Percentiles rank a stretch among this genome's conserved stretches.
These are phyloP conservation scores for Nesidiocoris tenuis DNA, from an alignment of 2,888 invertebrate species.

Conservation along the genomic window DNA sequence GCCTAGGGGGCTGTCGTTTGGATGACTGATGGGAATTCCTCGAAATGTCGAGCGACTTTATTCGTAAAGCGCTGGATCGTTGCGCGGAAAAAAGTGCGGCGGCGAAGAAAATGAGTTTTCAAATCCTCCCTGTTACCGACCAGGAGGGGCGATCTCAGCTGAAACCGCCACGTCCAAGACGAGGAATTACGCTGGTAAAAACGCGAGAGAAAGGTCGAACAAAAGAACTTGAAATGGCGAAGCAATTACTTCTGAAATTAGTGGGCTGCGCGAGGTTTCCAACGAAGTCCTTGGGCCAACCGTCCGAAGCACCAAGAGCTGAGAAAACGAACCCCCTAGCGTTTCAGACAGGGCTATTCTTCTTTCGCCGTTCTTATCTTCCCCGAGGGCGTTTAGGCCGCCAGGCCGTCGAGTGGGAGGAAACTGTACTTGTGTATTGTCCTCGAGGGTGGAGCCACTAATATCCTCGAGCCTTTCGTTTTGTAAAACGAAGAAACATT, in stretches of 20 bases:
- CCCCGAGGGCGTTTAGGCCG: slow-evolving; percentile 30
- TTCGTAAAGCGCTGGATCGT: too few relatives aligned
- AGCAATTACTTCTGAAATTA: slow-evolving; percentile 38
- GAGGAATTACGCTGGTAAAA: slow-evolving; percentile 21
- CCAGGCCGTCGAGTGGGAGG: not conserved
- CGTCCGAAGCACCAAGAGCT: not conserved
- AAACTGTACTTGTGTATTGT: slow-evolving; percentile 32
- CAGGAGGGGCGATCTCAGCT: not conserved
- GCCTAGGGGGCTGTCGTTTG: too few relatives aligned
- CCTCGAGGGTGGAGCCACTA: slow-evolving; percentile 29
- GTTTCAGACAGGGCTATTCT: slow-evolving; percentile 31
- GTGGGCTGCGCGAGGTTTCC: slow-evolving; percentile 8
- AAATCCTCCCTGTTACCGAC: not conserved
- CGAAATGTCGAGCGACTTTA: too few relatives aligned
- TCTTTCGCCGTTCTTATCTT: slow-evolving; percentile 36
- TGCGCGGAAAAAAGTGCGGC: too few relatives aligned
- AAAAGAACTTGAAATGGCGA: slow-evolving; percentile 37
- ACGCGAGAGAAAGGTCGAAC: slow-evolving; percentile 11
- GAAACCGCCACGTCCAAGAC: slow-evolving; percentile 21
- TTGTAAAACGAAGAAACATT: slow-evolving; percentile 3
- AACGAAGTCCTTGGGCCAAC: not conserved
- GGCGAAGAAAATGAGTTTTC: slow-evolving; percentile 17
- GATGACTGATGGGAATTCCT: too few relatives aligned
- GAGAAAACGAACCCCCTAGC: slow-evolving; percentile 22
- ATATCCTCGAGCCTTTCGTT: slow-evolving; percentile 29